Conservation (phyloP, 1,140 invertebrate genomes). For the Lasaia peninsularis region DNA sequence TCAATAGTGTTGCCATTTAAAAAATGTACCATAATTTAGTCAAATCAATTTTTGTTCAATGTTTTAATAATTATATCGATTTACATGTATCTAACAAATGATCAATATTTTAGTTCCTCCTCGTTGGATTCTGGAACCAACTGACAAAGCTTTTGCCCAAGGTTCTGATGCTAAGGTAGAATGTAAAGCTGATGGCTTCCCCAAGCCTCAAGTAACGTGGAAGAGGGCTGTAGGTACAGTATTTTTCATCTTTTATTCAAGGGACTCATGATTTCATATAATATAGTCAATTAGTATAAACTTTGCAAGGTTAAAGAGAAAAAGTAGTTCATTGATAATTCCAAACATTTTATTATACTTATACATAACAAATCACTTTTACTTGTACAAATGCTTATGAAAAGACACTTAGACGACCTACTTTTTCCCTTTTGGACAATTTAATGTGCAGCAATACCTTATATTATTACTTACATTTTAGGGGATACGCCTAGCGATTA, state of each 20-base stretch:
- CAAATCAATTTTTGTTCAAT: neutral
- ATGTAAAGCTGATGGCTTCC: slow-evolving; percentile 97
- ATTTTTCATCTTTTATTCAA: neutral
- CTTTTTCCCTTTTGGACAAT: neutral
- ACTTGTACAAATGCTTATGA: too few species aligned
- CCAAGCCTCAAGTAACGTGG: slow-evolving; percentile 95
- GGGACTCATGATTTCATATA: neutral
- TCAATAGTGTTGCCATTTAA: neutral
- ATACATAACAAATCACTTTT: too few species aligned
- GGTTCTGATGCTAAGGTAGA: slow-evolving; percentile 94
- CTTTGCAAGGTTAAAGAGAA: too few species aligned
- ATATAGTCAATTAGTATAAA: too few species aligned
- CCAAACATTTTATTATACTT: neutral
- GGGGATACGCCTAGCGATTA: slow-evolving; percentile 94
- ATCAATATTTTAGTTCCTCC: slow-evolving; percentile 88
- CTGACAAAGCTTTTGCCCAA: slow-evolving; percentile 96
- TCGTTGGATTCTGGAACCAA: slow-evolving; percentile 96
- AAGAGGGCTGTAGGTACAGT: slow-evolving; percentile 92
- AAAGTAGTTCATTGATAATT: too few species aligned
- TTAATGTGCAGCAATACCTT: neutral
- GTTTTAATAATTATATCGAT: neutral
- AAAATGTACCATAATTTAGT: neutral
- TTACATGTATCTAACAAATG: neutral
- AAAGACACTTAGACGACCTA: too few species aligned
- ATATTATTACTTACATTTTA: slow-evolving; percentile 48